Conservation (phyloP, 2,888 invertebrate species). For the Branchellion lobata region DNA sequence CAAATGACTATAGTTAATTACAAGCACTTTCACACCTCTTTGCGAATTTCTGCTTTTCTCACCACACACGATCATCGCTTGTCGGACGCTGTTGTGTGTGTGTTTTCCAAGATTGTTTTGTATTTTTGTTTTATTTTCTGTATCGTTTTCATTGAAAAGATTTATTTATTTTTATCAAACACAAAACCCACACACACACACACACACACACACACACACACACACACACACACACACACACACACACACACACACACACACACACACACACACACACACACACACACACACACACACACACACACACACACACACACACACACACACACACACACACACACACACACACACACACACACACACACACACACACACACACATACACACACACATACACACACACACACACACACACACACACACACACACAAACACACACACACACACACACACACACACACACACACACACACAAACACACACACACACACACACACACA, state of each 20-base stretch:
- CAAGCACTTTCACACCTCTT: too few species aligned
- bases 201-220: slow-evolving; percentile 27
- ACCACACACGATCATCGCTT: too few species aligned
- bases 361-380: slow-evolving; percentile 15
- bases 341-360: slow-evolving; percentile 24
- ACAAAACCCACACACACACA: slow-evolving; percentile 18
- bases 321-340: slow-evolving; percentile 30
- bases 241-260: slow-evolving; percentile 19
- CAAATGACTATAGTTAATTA: too few species aligned
- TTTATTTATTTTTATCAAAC: too few species aligned
- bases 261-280: slow-evolving; percentile 23
- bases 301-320: slow-evolving; percentile 30
- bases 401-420: slow-evolving; percentile 20
- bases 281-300: slow-evolving; percentile 24
- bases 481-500: slow-evolving; percentile 28
- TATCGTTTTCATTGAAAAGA: too few species aligned
- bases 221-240: neutral
- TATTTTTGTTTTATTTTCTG: too few species aligned
- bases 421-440: slow-evolving; percentile 39
- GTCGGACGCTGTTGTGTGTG: too few species aligned
- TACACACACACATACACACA: slow-evolving; percentile 21
- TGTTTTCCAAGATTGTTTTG: too few species aligned
- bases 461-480: slow-evolving; percentile 30
- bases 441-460: slow-evolving; percentile 36
- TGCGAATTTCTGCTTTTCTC: too few species aligned